phyloP scores from a whole-genome alignment of 2,888 invertebrate genomes.

The Quadroppia sp. region DNA sequence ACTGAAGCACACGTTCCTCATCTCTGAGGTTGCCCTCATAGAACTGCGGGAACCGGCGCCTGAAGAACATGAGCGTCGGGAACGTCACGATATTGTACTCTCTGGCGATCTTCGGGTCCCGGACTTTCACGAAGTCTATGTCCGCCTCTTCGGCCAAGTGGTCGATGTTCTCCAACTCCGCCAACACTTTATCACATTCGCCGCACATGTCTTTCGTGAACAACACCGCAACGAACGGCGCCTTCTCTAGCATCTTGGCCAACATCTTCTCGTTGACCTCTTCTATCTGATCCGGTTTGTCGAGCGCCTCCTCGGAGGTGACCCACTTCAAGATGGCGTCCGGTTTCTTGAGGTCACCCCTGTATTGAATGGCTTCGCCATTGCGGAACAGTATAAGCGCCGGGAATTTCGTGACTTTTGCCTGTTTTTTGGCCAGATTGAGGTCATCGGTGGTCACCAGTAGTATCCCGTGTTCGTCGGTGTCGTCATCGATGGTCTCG shows the following conservation, averaged over 20 bases:
- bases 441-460: conserved; percentile 88
- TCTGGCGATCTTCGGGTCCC: conserved; percentile 77
- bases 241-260: conserved; percentile 79
- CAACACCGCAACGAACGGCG: conserved; percentile 83
- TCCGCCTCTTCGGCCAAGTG: conserved; percentile 87
- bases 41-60: conserved; percentile 67
- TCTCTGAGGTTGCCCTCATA: conserved; percentile 83
- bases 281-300: conserved; percentile 87
- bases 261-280: conserved; percentile 86
- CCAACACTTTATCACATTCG: conserved; percentile 78
- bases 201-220: conserved; percentile 86
- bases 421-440: conserved; percentile 68
- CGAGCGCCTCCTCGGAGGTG: conserved; percentile 81
- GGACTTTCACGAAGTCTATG: conserved; percentile 85
- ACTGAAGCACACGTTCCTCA: conserved; percentile 80
- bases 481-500: conserved; percentile 86
- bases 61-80: conserved; percentile 68
- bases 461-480: conserved; percentile 86
- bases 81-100: conserved; percentile 77
- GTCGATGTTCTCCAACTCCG: conserved; percentile 85
- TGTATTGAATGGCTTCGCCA: conserved; percentile 77
- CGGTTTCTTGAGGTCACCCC: conserved; percentile 60
- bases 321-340: conserved; percentile 87
- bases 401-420: conserved; percentile 74
- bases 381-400: conserved; percentile 84